Conservation (phyloP, 2,888 invertebrate species). For the Odontothrips loti region DNA sequence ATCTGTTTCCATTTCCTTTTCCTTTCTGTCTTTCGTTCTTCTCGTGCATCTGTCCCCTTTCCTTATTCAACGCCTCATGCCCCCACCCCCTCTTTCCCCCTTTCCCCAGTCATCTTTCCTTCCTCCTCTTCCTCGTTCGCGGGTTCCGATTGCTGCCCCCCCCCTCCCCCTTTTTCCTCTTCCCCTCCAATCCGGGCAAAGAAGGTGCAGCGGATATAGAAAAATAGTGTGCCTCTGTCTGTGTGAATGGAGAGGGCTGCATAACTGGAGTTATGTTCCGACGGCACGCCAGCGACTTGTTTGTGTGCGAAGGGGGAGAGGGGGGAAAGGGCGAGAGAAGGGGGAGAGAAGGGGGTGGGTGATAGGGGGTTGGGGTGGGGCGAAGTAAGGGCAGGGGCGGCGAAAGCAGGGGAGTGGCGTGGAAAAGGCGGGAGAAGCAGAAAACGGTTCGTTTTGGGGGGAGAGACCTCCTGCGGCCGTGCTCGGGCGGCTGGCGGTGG, state of each 20-base stretch:
- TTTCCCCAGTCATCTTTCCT: not conserved
- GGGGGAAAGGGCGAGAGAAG: not conserved
- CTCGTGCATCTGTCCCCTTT: too few species aligned
- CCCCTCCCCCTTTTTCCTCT: conserved; percentile 28
- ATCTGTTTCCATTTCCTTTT: too few species aligned
- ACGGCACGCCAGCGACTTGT: conserved; percentile 15
- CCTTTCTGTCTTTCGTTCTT: too few species aligned
- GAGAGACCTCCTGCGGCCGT: too few species aligned
- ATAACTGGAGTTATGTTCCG: not conserved
- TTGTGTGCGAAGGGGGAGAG: conserved; percentile 12
- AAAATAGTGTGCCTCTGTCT: conserved; percentile 1
- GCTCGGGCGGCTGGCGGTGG: not conserved
- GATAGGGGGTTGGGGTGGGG: not conserved
- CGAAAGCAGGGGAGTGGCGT: not conserved
- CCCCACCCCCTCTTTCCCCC: too few species aligned
- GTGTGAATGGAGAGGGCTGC: not conserved
- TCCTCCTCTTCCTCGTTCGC: not conserved
- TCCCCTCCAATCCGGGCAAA: not conserved
- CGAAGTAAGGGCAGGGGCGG: not conserved
- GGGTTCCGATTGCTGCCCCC: not conserved
- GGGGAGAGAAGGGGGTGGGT: not conserved
- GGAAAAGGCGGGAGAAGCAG: not conserved
- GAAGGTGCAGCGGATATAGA: conserved; percentile 6
- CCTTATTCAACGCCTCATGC: too few species aligned
- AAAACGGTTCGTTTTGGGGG: not conserved